A percentile compares a stretch with the other conserved stretches of the same genome.
Evolutionary conservation across 1,140 invertebrate species (phyloP).

Genomic region (Drosophila funebris): DNA sequence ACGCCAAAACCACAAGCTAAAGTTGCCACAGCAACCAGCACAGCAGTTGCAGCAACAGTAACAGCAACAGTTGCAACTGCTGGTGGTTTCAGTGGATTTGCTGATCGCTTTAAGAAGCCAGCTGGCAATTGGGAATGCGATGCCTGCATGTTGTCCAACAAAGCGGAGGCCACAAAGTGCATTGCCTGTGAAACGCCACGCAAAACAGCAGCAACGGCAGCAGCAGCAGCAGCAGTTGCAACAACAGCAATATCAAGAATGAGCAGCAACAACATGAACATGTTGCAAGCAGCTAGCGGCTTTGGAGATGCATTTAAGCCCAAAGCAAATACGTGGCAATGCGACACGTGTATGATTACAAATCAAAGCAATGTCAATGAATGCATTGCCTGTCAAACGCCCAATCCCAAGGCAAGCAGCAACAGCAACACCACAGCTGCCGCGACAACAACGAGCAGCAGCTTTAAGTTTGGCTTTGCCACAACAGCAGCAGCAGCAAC

Average conservation of each 20-base stretch:
- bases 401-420: conserved; percentile 29
- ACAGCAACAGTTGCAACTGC: neutral
- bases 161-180: conserved; percentile 85
- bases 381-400: conserved; percentile 85
- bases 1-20: conserved; percentile 12
- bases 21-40: neutral
- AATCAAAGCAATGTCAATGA: conserved; percentile 85
- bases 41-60: neutral
- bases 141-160: conserved; percentile 87
- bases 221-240: neutral
- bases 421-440: conserved; percentile 34
- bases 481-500: neutral
- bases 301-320: conserved; percentile 86
- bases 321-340: conserved; percentile 86
- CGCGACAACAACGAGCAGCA: conserved; percentile 52
- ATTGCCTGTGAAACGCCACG: conserved; percentile 68
- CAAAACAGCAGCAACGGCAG: neutral
- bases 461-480: conserved; percentile 36
- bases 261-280: conserved; percentile 3
- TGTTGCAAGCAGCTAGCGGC: conserved; percentile 17
- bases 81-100: neutral
- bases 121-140: conserved; percentile 87
- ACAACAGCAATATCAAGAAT: conserved; percentile 10
- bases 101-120: conserved; percentile 54
- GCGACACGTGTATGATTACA: conserved; percentile 85